Evolutionary conservation across 2,888 invertebrate genomes (phyloP).

Genomic region (Caenorhabditis sp.): DNA sequence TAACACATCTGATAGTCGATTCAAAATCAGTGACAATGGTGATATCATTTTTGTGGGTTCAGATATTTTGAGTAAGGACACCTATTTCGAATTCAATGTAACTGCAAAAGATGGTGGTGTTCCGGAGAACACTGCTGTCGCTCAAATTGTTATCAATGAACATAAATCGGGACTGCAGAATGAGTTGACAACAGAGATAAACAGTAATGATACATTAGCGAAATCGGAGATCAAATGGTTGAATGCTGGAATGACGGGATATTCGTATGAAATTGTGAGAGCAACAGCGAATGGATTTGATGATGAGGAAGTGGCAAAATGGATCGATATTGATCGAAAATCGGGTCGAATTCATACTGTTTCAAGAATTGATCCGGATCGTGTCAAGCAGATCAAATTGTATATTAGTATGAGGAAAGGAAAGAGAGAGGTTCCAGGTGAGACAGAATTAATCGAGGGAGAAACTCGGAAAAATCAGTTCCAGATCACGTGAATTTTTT

Average conservation of each 20-base stretch:
- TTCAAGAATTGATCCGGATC: constrained; percentile 34
- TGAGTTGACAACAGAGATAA: constrained; percentile 47
- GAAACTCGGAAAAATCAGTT: background rate
- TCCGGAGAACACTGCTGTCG: constrained; percentile 22
- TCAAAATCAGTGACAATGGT: constrained; percentile 42
- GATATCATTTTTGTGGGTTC: constrained; percentile 44
- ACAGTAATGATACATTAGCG: constrained; percentile 30
- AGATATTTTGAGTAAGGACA: constrained; percentile 28
- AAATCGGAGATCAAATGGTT: constrained; percentile 46
- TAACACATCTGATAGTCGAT: constrained; percentile 28
- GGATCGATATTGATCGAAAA: constrained; percentile 41
- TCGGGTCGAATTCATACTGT: constrained; percentile 43
- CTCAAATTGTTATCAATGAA: constrained; percentile 42
- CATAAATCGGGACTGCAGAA: constrained; percentile 39
- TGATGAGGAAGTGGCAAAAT: constrained; percentile 24
- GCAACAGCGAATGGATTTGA: constrained; percentile 42
- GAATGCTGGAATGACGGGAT: constrained; percentile 51
- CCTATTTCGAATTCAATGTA: constrained; percentile 38
- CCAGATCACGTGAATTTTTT: too few species aligned
- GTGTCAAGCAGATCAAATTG: constrained; percentile 40
- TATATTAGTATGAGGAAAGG: constrained; percentile 51
- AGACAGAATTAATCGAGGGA: constrained; percentile 9
- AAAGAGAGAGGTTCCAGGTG: constrained; percentile 43
- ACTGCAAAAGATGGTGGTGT: constrained; percentile 43
- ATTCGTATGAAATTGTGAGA: constrained; percentile 42